phyloP scores from a whole-genome alignment of 2,797 vertebrate genomes.

The Chaetophractus vellerosus region DNA sequence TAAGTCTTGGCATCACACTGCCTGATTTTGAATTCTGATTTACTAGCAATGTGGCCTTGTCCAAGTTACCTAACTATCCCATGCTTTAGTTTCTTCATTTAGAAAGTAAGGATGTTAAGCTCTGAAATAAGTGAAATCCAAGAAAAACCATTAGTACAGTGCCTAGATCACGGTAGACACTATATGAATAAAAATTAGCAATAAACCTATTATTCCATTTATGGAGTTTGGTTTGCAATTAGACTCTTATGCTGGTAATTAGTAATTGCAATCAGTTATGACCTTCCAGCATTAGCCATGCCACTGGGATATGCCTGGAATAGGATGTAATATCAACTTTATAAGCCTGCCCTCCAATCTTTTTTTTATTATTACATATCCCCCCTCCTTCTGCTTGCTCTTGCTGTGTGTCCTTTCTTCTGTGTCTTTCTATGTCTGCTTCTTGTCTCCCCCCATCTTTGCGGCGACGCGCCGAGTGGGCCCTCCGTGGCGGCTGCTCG shows the following conservation, averaged over 20 bases:
- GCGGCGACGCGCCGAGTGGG: too few relatives aligned
- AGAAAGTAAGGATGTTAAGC: not conserved
- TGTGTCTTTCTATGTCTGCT: too few relatives aligned
- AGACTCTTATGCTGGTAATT: not conserved
- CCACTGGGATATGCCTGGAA: too few relatives aligned
- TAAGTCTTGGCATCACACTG: not conserved
- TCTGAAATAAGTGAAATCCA: not conserved
- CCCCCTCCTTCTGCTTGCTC: too few relatives aligned
- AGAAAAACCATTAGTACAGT: not conserved
- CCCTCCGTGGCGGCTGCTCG: too few relatives aligned
- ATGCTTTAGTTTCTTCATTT: not conserved
- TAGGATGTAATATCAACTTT: not conserved
- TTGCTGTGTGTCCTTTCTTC: too few relatives aligned
- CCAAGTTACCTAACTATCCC: not conserved
- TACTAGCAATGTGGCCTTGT: not conserved
- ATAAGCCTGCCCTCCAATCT: fast-evolving
- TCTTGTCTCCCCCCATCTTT: too few relatives aligned
- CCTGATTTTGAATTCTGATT: not conserved
- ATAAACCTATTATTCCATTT: not conserved
- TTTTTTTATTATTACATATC: too few relatives aligned
- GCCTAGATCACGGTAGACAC: not conserved
- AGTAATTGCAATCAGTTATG: slow-evolving; percentile 14
- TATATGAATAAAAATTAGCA: not conserved
- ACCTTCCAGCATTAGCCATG: not conserved
- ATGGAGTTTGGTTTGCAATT: not conserved